Percentiles rank a stretch among this genome's conserved stretches.
These are phyloP conservation scores for Choloepus hoffmanni DNA, from an alignment of 2,113 vertebrate species.

Conservation along the genomic window DNA sequence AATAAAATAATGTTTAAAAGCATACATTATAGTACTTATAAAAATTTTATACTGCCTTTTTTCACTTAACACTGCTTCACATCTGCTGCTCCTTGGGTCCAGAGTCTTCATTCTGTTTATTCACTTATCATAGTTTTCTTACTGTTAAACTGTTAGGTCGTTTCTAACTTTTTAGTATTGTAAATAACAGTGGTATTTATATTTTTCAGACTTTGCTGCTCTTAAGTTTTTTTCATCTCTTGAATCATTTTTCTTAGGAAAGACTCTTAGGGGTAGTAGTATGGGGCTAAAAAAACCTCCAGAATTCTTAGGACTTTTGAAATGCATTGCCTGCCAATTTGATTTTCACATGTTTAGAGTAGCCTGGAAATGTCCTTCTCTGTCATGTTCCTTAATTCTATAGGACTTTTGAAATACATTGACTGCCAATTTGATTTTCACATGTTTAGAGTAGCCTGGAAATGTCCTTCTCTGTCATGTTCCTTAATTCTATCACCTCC, in stretches of 20 bases:
- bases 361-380: background rate
- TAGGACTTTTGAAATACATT: background rate
- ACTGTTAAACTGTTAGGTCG: background rate
- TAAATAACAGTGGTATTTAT: background rate
- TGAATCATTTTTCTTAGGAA: slow-evolving; percentile 12
- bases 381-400: background rate
- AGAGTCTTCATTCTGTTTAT: slow-evolving; percentile 38
- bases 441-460: background rate
- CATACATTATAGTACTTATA: background rate
- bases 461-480: background rate
- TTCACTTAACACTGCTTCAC: background rate
- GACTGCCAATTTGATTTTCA: background rate
- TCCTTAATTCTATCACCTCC: background rate
- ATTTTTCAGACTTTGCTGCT: background rate
- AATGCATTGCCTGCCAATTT: background rate
- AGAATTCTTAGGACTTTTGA: background rate
- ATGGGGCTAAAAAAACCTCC: background rate
- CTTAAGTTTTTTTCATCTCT: background rate
- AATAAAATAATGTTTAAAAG: slow-evolving; percentile 6
- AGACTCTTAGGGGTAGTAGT: background rate
- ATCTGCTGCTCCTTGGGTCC: background rate
- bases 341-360: background rate
- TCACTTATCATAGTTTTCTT: background rate
- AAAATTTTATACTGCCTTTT: background rate
- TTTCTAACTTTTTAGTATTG: background rate